A percentile compares a stretch with the other conserved stretches of the same genome.
Evolutionary conservation across 53 echinoderm and acorn worm genomes (phyloP).

Genomic region (Holothuria leucospilota): DNA sequence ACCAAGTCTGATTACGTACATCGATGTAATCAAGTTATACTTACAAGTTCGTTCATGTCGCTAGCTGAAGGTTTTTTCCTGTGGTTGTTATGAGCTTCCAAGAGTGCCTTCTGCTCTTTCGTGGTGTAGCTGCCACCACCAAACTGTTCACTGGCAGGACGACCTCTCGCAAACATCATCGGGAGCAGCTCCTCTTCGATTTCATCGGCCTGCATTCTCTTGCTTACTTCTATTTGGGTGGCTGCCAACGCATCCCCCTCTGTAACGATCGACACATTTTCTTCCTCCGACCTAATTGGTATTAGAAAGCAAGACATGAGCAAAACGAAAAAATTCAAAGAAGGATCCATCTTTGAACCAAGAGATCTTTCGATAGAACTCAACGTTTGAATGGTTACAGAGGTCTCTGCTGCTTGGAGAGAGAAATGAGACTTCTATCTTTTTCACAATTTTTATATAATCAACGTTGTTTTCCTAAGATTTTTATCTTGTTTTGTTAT

Average conservation of each 20-base stretch:
- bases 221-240: not conserved
- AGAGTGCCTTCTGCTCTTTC: slow-evolving; percentile 13
- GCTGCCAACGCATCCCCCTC: not conserved
- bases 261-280: slow-evolving; percentile 18
- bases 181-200: not conserved
- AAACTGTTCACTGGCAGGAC: not conserved
- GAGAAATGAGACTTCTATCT: no score
- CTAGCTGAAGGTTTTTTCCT: not conserved
- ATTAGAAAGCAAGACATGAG: no score
- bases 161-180: slow-evolving; percentile 11
- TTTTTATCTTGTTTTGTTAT: no score
- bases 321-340: no score
- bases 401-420: no score
- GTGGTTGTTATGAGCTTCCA: not conserved
- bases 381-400: no score
- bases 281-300: not conserved
- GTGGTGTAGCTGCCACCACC: not conserved
- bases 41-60: slow-evolving; percentile 28
- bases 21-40: not conserved
- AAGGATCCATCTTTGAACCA: no score
- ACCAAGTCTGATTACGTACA: no score
- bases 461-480: no score
- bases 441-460: no score
- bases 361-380: no score
- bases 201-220: not conserved